These are phyloP conservation scores for Chionoecetes opilio DNA, from an alignment of 1,140 invertebrate genomes.

Conservation along the genomic window DNA sequence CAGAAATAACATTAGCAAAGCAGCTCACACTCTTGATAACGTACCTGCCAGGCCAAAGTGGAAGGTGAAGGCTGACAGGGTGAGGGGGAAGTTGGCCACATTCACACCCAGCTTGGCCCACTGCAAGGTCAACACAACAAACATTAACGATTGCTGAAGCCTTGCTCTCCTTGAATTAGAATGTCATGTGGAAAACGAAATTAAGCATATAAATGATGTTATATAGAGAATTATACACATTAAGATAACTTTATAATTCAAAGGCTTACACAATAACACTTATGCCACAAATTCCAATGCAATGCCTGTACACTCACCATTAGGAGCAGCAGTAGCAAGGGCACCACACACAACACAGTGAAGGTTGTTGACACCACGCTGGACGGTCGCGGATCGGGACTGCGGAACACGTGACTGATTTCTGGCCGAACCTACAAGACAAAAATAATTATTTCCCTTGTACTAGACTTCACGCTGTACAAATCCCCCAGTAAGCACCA, in stretches of 20 bases:
- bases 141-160: background rate
- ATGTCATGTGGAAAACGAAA: no score
- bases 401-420: slow-evolving; percentile 94
- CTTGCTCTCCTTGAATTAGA: no score
- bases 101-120: slow-evolving; percentile 96
- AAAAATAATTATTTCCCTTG: background rate
- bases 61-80: slow-evolving; percentile 92
- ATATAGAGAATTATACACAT: no score
- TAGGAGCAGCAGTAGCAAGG: slow-evolving; percentile 91
- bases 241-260: no score
- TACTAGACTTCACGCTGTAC: background rate
- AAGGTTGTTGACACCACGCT: slow-evolving; percentile 95
- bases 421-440: slow-evolving; percentile 79
- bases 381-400: slow-evolving; percentile 95
- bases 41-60: slow-evolving; percentile 83
- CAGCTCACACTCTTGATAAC: background rate
- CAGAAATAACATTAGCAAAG: no score
- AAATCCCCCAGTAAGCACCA: no score
- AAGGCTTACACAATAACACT: no score
- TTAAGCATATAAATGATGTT: no score
- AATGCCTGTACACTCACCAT: slow-evolving; percentile 60
- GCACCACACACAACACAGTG: slow-evolving; percentile 92
- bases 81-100: slow-evolving; percentile 92
- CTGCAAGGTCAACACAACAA: slow-evolving; percentile 84
- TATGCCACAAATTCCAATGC: no score